Base-by-base conservation (phyloP, 2,113 vertebrate genomes). In the Lamprotornis superbus region DNA sequence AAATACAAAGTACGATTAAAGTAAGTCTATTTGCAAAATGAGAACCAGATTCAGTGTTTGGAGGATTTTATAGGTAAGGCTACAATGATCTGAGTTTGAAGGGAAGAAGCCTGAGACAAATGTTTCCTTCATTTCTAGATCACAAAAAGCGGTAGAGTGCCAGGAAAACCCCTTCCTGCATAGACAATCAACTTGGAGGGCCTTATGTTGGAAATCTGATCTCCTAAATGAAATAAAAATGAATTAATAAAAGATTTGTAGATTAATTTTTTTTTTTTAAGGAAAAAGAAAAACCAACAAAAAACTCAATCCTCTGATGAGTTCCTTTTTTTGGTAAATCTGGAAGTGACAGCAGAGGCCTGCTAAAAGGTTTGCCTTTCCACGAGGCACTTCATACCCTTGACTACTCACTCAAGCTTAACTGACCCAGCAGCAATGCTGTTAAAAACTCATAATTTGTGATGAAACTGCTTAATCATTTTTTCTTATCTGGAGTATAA, bases 361-460 rank as follows among this genome's bases (percentile, higher is more conserved):
- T 91, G 71, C 53, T 89, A 50, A 59, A 83, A 95, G 49, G 5
- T 30, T 93, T 94, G 70, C 22, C 79, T 94, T 76, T 93, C 69
- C 88, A 33, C 1, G 4, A 37, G 80, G 84, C 83, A 25, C 42
- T 90, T 47, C 39, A 53, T 87, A 84, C 87, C 83, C 53, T 86
- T 88, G 57, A 42, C 80, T 68, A 82, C 20, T 87, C 55, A 33
- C 40, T 89, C 37, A 60, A 46, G 40, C 67, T 86, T 96, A 53
- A 79, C 37, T 40, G 53, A 87, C 71, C 53, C 84, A 89, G 42
- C 57, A 89, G 9, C 57, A 28, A 13, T 37, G 15, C 39, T 74
- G 33, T 63, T 31, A 28, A 46, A 90, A 90, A 33, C 49, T 81
- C 57, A 37, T 60, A 30, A 83, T 56, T 93, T 91, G 69, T 56